Evolutionary conservation across 2,113 vertebrate genomes (phyloP).

Genomic region (Tachuris rubrigastra): DNA sequence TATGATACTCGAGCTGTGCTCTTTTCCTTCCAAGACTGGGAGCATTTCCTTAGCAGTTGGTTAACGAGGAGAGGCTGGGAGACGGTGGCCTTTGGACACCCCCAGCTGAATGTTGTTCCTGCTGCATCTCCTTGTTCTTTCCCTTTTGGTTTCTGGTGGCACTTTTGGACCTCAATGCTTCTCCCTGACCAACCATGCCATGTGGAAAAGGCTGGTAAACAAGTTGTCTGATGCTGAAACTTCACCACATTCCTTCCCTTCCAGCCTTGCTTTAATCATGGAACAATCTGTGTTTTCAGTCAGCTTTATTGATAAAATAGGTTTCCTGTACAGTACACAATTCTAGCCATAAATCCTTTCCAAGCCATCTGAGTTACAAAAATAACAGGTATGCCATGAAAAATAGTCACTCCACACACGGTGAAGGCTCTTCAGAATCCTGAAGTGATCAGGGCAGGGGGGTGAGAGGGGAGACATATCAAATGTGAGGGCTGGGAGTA

Average conservation of each 20-base stretch:
- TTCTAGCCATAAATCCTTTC: conserved; percentile 47
- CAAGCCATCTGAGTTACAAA: conserved; percentile 64
- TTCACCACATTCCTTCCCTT: background rate
- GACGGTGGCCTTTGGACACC: background rate
- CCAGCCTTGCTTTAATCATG: background rate
- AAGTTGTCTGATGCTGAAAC: background rate
- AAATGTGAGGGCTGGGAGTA: conserved; percentile 37
- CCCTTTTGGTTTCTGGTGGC: background rate
- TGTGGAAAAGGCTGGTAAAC: background rate
- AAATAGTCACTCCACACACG: conserved; percentile 55
- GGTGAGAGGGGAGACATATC: background rate
- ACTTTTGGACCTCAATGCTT: background rate
- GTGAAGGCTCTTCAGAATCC: conserved; percentile 55
- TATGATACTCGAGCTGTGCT: too few relatives aligned
- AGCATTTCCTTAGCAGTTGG: too few relatives aligned
- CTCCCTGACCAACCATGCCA: background rate
- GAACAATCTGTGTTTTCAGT: conserved; percentile 16
- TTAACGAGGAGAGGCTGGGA: too few relatives aligned
- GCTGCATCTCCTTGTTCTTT: background rate
- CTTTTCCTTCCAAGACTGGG: too few relatives aligned
- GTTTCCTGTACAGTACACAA: conserved; percentile 66
- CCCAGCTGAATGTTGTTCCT: background rate
- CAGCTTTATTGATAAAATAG: conserved; percentile 79
- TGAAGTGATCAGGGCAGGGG: conserved; percentile 23
- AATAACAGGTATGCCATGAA: conserved; percentile 62